Evolutionary conservation across 35 echinoderm and acorn worm species (phyloP), one percentile per base, ranked within the genome.

Genomic region (Nesometra sesokonis): DNA sequence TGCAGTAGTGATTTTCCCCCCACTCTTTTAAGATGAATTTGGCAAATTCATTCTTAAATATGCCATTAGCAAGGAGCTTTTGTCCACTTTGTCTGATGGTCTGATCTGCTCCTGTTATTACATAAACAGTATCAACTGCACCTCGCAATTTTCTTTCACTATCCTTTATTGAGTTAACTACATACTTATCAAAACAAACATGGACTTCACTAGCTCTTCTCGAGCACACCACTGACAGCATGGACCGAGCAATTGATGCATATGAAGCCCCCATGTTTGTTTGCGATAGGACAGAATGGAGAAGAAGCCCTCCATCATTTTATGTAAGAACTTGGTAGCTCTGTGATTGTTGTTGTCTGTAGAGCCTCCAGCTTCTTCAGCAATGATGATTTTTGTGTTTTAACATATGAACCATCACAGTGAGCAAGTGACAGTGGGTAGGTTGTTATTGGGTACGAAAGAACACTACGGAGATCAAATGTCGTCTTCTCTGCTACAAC

Each of bases 41-140:
- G 46, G 86, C 85, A 3, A 94, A 86, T 86, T 94, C 83, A 77
- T 94, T 84, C 40, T 90, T 94, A 82, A 94, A 94, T 33, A 78
- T 39, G 40, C 89, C 86, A 88, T 91, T 94, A 1, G 86, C 52
- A 46, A 90, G 89, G 3, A 91, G 86, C 33, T 91, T 91, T 47
- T 91, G 35, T 40, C 86, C 89, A 84, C 86, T 85, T 46, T 94
- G 93, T 76, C 82, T 85, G 13, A 88, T 81, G 0, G 81, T 88
- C 77, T 95, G 89, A 7, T 95, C 93, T 52, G 86, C 46, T 17
- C 86, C 93, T 86, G 83, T 47, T 77, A 88, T 89, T 21, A 79
- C 37, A 36, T 82, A 90, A 15, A 34, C 15, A 29, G 57, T 36
- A 85, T 89, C 80, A 79, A 40, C 34, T 77, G 84, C 78, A n/a